Percentiles rank a stretch among this genome's conserved stretches.
These are phyloP conservation scores for Alcis repandata DNA, from an alignment of 2,888 invertebrate species.

Conservation along the genomic window DNA sequence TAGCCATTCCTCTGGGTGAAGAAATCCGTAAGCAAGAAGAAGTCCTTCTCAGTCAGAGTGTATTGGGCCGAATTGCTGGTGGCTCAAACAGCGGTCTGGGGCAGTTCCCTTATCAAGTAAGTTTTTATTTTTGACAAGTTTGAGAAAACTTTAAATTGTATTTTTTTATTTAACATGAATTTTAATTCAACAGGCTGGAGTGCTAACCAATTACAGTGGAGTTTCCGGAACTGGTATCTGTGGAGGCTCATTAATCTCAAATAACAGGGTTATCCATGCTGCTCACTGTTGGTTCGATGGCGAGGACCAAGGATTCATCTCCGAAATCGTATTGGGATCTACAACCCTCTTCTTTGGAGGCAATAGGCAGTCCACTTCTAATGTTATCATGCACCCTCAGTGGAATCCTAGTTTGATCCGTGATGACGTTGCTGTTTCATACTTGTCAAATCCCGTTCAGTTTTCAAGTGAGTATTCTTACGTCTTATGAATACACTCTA, in stretches of 20 bases:
- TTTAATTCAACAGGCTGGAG: constrained; percentile 12
- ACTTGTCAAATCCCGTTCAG: constrained; percentile 41
- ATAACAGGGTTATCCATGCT: constrained; percentile 49
- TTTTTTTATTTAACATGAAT: no score
- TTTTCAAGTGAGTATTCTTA: constrained; percentile 45
- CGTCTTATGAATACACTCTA: no score
- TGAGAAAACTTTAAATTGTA: no score
- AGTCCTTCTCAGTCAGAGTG: background rate
- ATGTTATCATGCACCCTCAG: constrained; percentile 52
- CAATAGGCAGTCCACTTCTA: constrained; percentile 48
- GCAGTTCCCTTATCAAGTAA: constrained; percentile 49
- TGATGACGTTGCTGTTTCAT: constrained; percentile 60
- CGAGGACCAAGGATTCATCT: constrained; percentile 49
- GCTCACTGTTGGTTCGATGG: constrained; percentile 64
- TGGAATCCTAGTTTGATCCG: constrained; percentile 53
- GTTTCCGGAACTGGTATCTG: constrained; percentile 49
- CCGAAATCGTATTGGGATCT: constrained; percentile 61
- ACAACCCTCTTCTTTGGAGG: constrained; percentile 58
- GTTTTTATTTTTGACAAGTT: no score
- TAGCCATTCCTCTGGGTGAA: constrained; percentile 22
- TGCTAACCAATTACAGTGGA: constrained; percentile 35
- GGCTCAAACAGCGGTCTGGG: constrained; percentile 40
- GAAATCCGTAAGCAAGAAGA: constrained; percentile 35
- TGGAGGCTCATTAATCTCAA: constrained; percentile 56
- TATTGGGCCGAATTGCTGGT: constrained; percentile 45